Conservation (phyloP, 2,888 invertebrate species). For the Bruchidius siliquastri region DNA sequence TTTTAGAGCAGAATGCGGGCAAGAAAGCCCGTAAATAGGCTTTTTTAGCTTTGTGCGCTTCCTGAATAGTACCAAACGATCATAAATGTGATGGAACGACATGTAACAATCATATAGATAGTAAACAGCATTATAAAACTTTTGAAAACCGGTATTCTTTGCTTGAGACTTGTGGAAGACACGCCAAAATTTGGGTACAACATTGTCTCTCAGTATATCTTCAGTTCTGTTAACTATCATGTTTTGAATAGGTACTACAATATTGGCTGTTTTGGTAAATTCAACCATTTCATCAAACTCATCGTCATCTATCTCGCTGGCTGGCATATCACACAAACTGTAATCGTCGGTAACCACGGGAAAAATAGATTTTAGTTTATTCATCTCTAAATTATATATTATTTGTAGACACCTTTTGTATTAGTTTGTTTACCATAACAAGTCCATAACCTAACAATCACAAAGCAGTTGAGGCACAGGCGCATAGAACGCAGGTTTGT, state of each 20-base stretch:
- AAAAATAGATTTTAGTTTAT: constrained; percentile 23
- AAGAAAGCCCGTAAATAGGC: constrained; percentile 53
- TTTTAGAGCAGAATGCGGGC: constrained; percentile 57
- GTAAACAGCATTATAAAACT: constrained; percentile 64
- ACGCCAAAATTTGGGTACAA: constrained; percentile 63
- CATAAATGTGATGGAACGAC: constrained; percentile 53
- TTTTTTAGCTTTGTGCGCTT: constrained; percentile 47
- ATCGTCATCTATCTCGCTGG: constrained; percentile 29
- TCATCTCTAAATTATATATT: too few relatives aligned
- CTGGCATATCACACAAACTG: constrained; percentile 17
- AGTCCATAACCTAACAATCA: too few relatives aligned
- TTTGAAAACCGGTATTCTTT: constrained; percentile 58
- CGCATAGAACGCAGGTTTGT: too few relatives aligned
- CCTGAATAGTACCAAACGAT: constrained; percentile 54
- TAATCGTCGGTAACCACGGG: constrained; percentile 36
- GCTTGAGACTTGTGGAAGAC: constrained; percentile 54
- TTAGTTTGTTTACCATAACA: too few relatives aligned
- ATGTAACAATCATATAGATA: constrained; percentile 56
- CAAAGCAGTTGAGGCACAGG: too few relatives aligned
- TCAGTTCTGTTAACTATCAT: constrained; percentile 50
- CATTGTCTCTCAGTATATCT: constrained; percentile 55
- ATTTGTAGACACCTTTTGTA: too few relatives aligned
- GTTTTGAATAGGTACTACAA: constrained; percentile 42
- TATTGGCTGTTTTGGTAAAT: constrained; percentile 37
- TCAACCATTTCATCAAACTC: constrained; percentile 40